phyloP scores from a whole-genome alignment of 2,888 invertebrate species.

The Noctua janthina region DNA sequence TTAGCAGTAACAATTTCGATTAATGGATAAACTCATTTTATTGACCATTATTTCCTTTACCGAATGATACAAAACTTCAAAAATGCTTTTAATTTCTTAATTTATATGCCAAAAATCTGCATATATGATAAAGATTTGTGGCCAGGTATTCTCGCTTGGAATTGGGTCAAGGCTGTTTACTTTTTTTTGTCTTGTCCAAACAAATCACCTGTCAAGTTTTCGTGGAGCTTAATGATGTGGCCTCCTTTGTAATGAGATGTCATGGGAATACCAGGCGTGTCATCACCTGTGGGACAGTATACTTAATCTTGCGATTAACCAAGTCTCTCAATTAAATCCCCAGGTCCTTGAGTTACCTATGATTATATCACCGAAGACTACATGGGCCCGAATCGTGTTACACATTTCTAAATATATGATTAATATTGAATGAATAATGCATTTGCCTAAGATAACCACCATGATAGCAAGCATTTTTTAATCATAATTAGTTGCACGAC shows the following conservation, averaged over 20 bases:
- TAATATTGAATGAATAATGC: constrained; percentile 3
- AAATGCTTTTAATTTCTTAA: constrained; percentile 18
- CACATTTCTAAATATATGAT: neutral
- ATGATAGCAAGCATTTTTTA: constrained; percentile 15
- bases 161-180: constrained; percentile 42
- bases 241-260: constrained; percentile 16
- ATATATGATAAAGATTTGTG: constrained; percentile 11
- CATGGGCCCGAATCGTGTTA: neutral
- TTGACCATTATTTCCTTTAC: constrained; percentile 36
- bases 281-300: neutral
- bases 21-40: constrained; percentile 41
- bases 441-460: constrained; percentile 11
- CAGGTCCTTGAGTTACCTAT: neutral
- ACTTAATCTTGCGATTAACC: neutral
- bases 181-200: constrained; percentile 20
- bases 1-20: constrained; percentile 40
- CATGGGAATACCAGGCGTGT: constrained; percentile 11
- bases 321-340: neutral
- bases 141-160: constrained; percentile 11
- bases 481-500: constrained; percentile 16
- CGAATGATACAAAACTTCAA: constrained; percentile 3
- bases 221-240: constrained; percentile 29
- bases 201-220: constrained; percentile 31
- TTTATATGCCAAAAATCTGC: constrained; percentile 18
- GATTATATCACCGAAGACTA: neutral